Percentiles rank a stretch among this genome's conserved stretches.
These are phyloP conservation scores for Cerastis leucographa DNA, from an alignment of 2,888 invertebrate species.

Conservation along the genomic window DNA sequence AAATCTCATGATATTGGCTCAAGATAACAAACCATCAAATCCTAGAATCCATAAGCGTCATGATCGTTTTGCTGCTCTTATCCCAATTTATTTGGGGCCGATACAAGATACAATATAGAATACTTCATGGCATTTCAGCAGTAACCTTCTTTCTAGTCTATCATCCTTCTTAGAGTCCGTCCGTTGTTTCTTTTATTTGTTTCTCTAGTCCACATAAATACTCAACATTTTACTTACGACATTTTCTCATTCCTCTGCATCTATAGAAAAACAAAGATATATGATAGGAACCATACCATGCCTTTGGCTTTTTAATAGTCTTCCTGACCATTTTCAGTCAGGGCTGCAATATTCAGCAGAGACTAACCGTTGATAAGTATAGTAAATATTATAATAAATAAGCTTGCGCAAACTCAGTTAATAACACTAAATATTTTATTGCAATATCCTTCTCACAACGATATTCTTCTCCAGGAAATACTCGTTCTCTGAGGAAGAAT, in stretches of 20 bases:
- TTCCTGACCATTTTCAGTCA: background rate
- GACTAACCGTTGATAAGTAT: too few relatives aligned
- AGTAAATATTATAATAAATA: too few relatives aligned
- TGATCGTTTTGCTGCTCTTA: background rate
- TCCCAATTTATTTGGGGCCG: background rate
- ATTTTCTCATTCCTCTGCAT: background rate
- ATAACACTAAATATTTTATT: background rate
- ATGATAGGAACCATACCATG: background rate
- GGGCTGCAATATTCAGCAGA: background rate
- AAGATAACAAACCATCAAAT: background rate
- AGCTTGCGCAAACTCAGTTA: too few relatives aligned
- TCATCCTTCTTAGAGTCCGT: background rate
- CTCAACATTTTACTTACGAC: too few relatives aligned
- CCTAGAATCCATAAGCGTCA: background rate
- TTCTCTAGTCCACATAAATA: too few relatives aligned
- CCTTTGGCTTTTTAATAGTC: background rate
- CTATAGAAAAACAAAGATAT: background rate
- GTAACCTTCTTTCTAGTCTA: background rate
- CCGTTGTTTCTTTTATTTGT: background rate
- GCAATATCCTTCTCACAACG: background rate
- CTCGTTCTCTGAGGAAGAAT: constrained; percentile 94
- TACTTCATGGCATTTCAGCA: background rate
- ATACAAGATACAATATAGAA: too few relatives aligned
- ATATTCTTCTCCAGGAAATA: constrained; percentile 91
- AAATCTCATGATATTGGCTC: constrained; percentile 63